phyloP scores from a whole-genome alignment of 1,140 invertebrate species.

The Vanessa atalanta region DNA sequence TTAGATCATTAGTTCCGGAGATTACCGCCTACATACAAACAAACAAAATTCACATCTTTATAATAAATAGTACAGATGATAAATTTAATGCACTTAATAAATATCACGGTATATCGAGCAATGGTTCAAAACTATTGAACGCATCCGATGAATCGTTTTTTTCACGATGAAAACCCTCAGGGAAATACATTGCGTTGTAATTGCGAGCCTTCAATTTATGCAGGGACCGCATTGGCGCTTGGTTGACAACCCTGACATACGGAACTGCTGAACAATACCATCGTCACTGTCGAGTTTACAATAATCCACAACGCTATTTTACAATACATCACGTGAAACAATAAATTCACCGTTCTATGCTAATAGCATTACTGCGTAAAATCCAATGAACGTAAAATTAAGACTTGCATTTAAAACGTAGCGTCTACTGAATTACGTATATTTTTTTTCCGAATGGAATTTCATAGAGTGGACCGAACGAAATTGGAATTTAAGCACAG shows the following conservation, averaged over 20 bases:
- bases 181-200: constrained; percentile 63
- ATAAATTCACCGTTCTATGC: too few relatives aligned
- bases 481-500: constrained; percentile 53
- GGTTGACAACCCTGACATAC: constrained; percentile 66
- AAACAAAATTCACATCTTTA: too few relatives aligned
- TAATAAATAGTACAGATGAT: too few relatives aligned
- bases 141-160: constrained; percentile 61
- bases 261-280: constrained; percentile 54
- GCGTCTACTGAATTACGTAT: not conserved
- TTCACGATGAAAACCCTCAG: constrained; percentile 65
- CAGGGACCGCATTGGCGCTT: constrained; percentile 61
- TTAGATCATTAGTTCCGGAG: too few relatives aligned
- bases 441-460: constrained; percentile 10
- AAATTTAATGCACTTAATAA: too few relatives aligned
- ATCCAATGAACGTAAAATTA: too few relatives aligned
- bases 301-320: not conserved
- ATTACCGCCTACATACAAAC: too few relatives aligned
- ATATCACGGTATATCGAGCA: constrained; percentile 68
- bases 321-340: too few relatives aligned
- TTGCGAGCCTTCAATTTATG: constrained; percentile 73
- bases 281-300: constrained; percentile 21
- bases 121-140: constrained; percentile 63
- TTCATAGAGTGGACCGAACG: constrained; percentile 26
- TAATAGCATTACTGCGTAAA: too few relatives aligned
- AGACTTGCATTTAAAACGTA: too few relatives aligned